Percentiles rank a stretch among this genome's conserved stretches.
These are phyloP conservation scores for Orthochromis malagaraziensis DNA, from an alignment of 2,113 vertebrate species.

Conservation along the genomic window DNA sequence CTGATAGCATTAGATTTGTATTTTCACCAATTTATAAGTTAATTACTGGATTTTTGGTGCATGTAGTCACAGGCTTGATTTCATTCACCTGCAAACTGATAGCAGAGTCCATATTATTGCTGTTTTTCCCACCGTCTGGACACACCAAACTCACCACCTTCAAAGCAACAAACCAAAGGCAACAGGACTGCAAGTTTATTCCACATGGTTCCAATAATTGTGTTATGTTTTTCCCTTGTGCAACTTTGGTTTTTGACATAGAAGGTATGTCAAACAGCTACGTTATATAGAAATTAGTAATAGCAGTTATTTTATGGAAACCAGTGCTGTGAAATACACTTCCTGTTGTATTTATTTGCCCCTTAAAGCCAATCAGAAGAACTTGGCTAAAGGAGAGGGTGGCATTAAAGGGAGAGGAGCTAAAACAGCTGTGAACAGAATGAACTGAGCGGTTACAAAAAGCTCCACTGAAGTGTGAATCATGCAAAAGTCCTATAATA, in stretches of 20 bases:
- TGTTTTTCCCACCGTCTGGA: not conserved
- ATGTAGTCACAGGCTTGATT: not conserved
- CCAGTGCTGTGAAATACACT: not conserved
- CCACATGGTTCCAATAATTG: not conserved
- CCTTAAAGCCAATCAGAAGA: not conserved
- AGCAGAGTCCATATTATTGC: not conserved
- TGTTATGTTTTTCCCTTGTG: not conserved
- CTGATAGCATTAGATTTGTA: not conserved
- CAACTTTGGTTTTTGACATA: accelerated
- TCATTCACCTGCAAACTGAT: not conserved
- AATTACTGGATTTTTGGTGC: not conserved
- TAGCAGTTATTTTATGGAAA: not conserved
- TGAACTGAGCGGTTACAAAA: not conserved
- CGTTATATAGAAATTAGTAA: not conserved
- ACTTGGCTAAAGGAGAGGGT: not conserved
- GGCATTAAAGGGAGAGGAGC: not conserved
- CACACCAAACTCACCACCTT: not conserved
- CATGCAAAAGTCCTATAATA: not conserved
- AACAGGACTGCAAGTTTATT: not conserved
- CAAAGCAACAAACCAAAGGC: not conserved
- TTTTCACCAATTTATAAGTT: not conserved
- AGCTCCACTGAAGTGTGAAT: not conserved
- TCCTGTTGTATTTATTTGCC: not conserved
- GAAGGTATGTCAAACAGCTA: not conserved
- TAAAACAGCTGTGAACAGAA: not conserved